phyloP scores from a whole-genome alignment of 2,888 invertebrate species.

The Diarsia brunnea region DNA sequence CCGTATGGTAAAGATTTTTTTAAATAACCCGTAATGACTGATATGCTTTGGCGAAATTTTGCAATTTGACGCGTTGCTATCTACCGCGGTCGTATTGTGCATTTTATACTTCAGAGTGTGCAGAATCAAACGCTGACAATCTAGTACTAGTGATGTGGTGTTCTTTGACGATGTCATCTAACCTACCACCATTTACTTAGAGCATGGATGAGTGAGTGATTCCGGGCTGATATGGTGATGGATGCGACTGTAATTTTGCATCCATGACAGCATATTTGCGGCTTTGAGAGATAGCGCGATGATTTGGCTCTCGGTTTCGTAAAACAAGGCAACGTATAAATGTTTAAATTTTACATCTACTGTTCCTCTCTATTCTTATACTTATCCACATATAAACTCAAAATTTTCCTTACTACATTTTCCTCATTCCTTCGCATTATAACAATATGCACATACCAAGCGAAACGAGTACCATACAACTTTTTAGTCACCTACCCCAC shows the following conservation, averaged over 20 bases:
- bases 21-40: background rate
- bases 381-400: no score
- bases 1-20: no score
- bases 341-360: no score
- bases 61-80: background rate
- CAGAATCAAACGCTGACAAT: constrained; percentile 6
- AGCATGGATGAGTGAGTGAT: no score
- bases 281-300: background rate
- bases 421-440: no score
- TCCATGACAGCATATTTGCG: background rate
- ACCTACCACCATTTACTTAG: background rate
- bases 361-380: no score
- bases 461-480: no score
- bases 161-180: constrained; percentile 22
- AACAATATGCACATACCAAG: no score
- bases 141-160: background rate
- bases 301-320: background rate
- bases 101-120: background rate
- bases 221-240: no score
- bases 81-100: background rate
- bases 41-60: background rate
- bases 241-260: background rate
- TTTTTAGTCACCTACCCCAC: no score
- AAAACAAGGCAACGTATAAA: background rate
- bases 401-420: no score